Evolutionary conservation across 2,888 invertebrate genomes (phyloP).

Genomic region (Xylophagus ater): DNA sequence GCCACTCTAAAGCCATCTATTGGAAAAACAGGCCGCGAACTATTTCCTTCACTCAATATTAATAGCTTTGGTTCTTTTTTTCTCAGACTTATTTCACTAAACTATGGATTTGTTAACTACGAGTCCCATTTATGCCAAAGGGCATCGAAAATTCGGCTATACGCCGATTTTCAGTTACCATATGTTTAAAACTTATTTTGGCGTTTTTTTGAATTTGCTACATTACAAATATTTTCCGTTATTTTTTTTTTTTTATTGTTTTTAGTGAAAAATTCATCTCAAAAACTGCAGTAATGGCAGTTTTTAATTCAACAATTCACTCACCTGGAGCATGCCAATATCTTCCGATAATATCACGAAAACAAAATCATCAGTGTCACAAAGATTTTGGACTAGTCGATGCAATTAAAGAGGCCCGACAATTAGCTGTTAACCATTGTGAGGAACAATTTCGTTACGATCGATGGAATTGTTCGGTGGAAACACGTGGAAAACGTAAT

Average conservation of each 20-base stretch:
- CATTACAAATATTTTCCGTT: too few species aligned
- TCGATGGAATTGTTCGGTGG: conserved; percentile 58
- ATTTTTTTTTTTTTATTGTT: conserved; percentile 8
- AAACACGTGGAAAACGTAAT: conserved; percentile 45
- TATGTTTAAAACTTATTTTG: too few species aligned
- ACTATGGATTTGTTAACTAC: too few species aligned
- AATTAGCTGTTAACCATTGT: conserved; percentile 50
- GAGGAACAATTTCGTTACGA: conserved; percentile 56
- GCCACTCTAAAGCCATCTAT: too few species aligned
- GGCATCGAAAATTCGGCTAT: too few species aligned
- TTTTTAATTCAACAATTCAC: conserved; percentile 33
- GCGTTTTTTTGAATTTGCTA: too few species aligned
- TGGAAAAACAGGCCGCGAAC: too few species aligned
- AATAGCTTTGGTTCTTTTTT: too few species aligned
- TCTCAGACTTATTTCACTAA: too few species aligned
- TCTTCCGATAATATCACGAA: conserved; percentile 45
- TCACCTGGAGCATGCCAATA: conserved; percentile 47
- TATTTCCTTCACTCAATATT: too few species aligned
- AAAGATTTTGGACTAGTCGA: conserved; percentile 45
- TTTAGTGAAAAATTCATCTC: conserved; percentile 35
- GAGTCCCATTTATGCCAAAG: too few species aligned
- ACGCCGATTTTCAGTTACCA: too few species aligned
- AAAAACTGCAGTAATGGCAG: conserved; percentile 38
- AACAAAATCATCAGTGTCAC: conserved; percentile 52
- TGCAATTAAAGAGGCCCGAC: conserved; percentile 45